Conservation (phyloP, 2,888 invertebrate genomes). For the Sarcophaga carnaria region DNA sequence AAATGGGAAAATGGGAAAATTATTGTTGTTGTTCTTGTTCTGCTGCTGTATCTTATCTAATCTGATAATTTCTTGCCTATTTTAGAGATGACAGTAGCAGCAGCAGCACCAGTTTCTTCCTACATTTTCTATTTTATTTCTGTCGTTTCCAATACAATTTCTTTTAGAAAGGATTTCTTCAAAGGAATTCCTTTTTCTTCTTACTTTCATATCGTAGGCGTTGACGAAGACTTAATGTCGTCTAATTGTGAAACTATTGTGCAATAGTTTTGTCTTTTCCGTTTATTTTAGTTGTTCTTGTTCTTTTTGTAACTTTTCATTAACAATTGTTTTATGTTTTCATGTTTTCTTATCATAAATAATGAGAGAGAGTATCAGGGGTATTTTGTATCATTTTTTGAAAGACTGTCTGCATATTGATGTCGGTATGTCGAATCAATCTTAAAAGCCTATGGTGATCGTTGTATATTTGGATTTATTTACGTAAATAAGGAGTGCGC, state of each 20-base stretch:
- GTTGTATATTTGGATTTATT: too few relatives aligned
- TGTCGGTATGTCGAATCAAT: too few relatives aligned
- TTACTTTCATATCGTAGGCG: constrained; percentile 56
- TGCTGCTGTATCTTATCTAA: constrained; percentile 63
- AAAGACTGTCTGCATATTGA: too few relatives aligned
- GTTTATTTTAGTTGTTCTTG: not conserved
- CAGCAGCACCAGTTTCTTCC: too few relatives aligned
- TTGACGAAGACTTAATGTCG: constrained; percentile 62
- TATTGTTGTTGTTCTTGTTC: constrained; percentile 48
- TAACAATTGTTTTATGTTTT: not conserved
- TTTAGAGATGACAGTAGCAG: constrained; percentile 45
- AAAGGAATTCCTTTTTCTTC: not conserved
- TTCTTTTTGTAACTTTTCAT: constrained; percentile 12
- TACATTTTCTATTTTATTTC: constrained; percentile 24
- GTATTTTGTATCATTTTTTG: too few relatives aligned
- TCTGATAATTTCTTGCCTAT: constrained; percentile 57
- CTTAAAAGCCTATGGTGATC: too few relatives aligned
- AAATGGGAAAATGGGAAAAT: constrained; percentile 30
- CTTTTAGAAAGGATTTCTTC: not conserved
- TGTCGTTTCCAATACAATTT: constrained; percentile 32
- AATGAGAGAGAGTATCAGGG: too few relatives aligned
- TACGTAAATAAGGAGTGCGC: too few relatives aligned
- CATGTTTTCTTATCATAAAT: too few relatives aligned
- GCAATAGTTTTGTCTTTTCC: not conserved
- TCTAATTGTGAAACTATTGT: constrained; percentile 31